phyloP scores from a whole-genome alignment of 2,888 invertebrate genomes.

The Ophion ventricosus region DNA sequence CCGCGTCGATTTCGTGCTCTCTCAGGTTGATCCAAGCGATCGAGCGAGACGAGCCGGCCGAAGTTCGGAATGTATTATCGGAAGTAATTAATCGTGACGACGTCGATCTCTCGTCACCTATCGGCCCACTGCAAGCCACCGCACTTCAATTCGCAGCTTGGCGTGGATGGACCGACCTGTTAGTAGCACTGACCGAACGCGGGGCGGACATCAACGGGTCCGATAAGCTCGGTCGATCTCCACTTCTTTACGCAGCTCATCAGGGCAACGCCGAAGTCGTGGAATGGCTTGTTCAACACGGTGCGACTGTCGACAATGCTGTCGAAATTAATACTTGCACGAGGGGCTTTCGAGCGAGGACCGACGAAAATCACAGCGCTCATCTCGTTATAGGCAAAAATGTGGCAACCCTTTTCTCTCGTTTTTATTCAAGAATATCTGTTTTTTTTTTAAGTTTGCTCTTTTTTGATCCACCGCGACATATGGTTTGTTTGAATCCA shows the following conservation, averaged over 20 bases:
- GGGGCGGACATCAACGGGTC: slow-evolving; percentile 69
- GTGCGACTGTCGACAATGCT: slow-evolving; percentile 65
- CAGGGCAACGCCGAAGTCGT: slow-evolving; percentile 74
- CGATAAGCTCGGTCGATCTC: slow-evolving; percentile 79
- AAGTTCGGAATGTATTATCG: slow-evolving; percentile 60
- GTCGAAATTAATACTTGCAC: slow-evolving; percentile 63
- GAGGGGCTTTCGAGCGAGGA: slow-evolving; percentile 43
- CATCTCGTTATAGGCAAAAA: slow-evolving; percentile 61
- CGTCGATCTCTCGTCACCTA: slow-evolving; percentile 52
- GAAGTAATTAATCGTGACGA: slow-evolving; percentile 19
- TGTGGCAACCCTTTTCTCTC: slow-evolving; percentile 36
- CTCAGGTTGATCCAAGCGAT: slow-evolving; percentile 65
- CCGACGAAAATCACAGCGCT: slow-evolving; percentile 16
- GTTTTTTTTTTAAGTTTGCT: neutral
- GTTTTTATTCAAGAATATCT: neutral
- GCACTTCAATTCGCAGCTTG: slow-evolving; percentile 72
- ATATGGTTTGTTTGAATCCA: no score
- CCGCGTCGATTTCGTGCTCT: slow-evolving; percentile 7
- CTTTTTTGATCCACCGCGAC: neutral
- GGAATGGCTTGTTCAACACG: slow-evolving; percentile 70
- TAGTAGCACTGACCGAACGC: slow-evolving; percentile 57
- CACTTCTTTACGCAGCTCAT: slow-evolving; percentile 78
- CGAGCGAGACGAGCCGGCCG: slow-evolving; percentile 59
- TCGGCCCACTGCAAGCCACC: slow-evolving; percentile 67
- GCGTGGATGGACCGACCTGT: slow-evolving; percentile 67